Evolutionary conservation across 2,113 vertebrate genomes (phyloP).

Genomic region (Terrapene triunguis): DNA sequence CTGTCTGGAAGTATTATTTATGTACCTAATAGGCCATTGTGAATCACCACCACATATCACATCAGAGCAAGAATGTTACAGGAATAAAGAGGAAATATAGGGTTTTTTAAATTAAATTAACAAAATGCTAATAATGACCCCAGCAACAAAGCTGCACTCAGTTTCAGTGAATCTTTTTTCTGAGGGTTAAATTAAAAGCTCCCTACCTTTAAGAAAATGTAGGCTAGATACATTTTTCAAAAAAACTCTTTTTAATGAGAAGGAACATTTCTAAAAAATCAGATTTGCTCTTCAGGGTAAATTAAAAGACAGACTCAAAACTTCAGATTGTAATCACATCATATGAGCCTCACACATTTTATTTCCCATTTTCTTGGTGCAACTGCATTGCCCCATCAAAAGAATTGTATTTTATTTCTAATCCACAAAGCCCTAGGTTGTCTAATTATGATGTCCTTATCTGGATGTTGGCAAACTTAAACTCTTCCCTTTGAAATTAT

Average conservation of each 20-base stretch:
- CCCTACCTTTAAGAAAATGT: not conserved
- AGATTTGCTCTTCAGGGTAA: not conserved
- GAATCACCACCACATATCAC: not conserved
- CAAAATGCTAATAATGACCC: not conserved
- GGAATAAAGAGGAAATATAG: not conserved
- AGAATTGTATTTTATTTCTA: slow-evolving; percentile 64
- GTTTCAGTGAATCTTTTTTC: not conserved
- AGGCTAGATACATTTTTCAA: not conserved
- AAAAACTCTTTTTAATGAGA: not conserved
- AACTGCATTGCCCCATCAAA: slow-evolving; percentile 36
- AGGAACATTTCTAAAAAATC: slow-evolving; percentile 9
- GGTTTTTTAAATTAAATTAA: not conserved
- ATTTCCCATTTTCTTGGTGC: slow-evolving; percentile 43
- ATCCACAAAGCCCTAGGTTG: slow-evolving; percentile 73
- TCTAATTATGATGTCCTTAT: slow-evolving; percentile 68
- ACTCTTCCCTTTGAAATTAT: slow-evolving; percentile 81
- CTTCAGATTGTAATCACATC: slow-evolving; percentile 11
- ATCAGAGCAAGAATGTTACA: not conserved
- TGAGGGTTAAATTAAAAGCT: not conserved
- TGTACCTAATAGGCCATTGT: not conserved
- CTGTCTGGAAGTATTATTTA: fast-evolving
- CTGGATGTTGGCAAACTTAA: slow-evolving; percentile 77
- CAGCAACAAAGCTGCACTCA: not conserved
- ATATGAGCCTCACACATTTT: slow-evolving; percentile 2
- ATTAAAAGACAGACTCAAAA: not conserved